A percentile compares a stretch with the other conserved stretches of the same genome.
Conservation (phyloP, 2,113 vertebrate genomes). For the Macquaria australasica region DNA sequence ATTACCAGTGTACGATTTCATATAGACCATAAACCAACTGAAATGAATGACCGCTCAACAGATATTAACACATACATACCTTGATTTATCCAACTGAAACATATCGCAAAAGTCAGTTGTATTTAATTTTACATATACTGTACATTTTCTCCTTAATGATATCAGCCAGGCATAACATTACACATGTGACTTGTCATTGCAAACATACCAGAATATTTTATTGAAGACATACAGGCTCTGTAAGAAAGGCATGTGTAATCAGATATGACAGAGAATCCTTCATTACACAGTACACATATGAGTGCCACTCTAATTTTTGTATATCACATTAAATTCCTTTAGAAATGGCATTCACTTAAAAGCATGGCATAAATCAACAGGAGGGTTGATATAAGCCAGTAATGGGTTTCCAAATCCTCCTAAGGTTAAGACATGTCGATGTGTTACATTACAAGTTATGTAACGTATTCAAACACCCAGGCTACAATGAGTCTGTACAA, state of each 20-base stretch:
- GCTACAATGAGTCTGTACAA: constrained; percentile 64
- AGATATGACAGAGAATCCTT: constrained; percentile 50
- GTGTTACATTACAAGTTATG: constrained; percentile 48
- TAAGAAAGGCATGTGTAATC: constrained; percentile 62
- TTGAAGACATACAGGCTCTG: constrained; percentile 76
- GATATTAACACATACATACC: constrained; percentile 1
- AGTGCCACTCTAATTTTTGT: constrained; percentile 33
- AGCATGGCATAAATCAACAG: constrained; percentile 29
- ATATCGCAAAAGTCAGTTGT: background rate
- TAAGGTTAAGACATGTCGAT: constrained; percentile 52
- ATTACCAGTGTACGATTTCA: background rate
- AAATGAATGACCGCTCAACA: constrained; percentile 4
- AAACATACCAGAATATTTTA: constrained; percentile 73
- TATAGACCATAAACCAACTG: background rate
- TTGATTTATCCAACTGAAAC: constrained; percentile 34
- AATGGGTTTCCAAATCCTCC: constrained; percentile 21
- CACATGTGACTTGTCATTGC: constrained; percentile 43
- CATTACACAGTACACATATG: constrained; percentile 27
- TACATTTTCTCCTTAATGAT: constrained; percentile 8
- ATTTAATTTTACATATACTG: constrained; percentile 13
- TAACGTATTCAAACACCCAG: constrained; percentile 55
- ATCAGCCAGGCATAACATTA: constrained; percentile 37
- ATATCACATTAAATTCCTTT: constrained; percentile 53
- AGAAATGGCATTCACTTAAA: constrained; percentile 52
- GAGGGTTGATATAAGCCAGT: constrained; percentile 36